Conservation (phyloP, 37 sponge, comb jelly and placozoan genomes). For the Cladorhizidae sp. region DNA sequence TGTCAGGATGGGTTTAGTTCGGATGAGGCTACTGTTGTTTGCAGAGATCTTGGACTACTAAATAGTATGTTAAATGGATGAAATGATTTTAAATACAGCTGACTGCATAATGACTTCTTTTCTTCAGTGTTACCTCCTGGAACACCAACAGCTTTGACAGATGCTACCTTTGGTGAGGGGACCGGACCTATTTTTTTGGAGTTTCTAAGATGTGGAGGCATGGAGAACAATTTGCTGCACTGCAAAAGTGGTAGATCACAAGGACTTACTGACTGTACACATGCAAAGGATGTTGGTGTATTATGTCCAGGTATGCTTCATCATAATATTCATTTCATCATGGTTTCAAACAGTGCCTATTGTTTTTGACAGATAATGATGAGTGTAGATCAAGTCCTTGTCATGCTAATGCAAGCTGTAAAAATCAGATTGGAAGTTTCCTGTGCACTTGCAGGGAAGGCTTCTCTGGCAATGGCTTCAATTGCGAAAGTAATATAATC, state of each 20-base stretch:
- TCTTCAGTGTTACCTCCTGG: not conserved
- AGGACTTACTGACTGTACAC: constrained; percentile 18
- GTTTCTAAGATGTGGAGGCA: constrained; percentile 11
- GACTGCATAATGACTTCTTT: no score
- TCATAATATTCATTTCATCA: not conserved
- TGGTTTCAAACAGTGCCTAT: not conserved
- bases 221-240: not conserved
- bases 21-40: constrained; percentile 36
- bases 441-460: constrained; percentile 31
- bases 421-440: constrained; percentile 33
- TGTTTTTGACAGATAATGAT: constrained; percentile 15
- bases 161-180: constrained; percentile 20
- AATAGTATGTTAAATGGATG: not conserved
- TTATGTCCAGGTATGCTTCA: constrained; percentile 36
- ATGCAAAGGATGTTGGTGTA: constrained; percentile 29
- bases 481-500: not conserved
- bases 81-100: no score
- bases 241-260: not conserved
- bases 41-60: constrained; percentile 18
- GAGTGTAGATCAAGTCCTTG: constrained; percentile 22
- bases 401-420: constrained; percentile 28
- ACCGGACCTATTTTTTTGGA: constrained; percentile 46
- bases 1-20: constrained; percentile 31
- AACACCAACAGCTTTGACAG: not conserved
- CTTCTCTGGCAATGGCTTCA: constrained; percentile 17